Conservation (phyloP, 2,888 invertebrate species). For the Watsonalla cultraria region DNA sequence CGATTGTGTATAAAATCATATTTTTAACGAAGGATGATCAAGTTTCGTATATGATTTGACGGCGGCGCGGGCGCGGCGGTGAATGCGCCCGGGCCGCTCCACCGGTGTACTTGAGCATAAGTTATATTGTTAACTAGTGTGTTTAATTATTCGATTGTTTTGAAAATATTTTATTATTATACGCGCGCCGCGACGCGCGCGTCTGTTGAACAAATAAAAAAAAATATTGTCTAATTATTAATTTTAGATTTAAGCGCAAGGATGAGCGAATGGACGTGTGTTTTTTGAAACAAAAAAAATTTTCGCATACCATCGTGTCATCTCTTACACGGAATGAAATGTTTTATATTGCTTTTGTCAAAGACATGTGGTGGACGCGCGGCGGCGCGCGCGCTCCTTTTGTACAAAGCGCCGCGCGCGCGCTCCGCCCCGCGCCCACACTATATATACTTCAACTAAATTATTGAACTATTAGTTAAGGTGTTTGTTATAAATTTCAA, state of each 20-base stretch:
- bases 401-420: conserved; percentile 63
- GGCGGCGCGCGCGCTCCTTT: conserved; percentile 41
- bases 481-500: conserved; percentile 78
- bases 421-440: conserved; percentile 20
- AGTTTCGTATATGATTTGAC: conserved; percentile 52
- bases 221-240: conserved; percentile 78
- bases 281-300: conserved; percentile 69
- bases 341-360: conserved; percentile 75
- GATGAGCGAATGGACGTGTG: conserved; percentile 76
- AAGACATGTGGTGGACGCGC: conserved; percentile 49
- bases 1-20: conserved; percentile 63
- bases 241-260: conserved; percentile 77
- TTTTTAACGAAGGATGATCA: conserved; percentile 50
- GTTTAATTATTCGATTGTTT: conserved; percentile 79
- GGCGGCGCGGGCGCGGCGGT: conserved; percentile 18
- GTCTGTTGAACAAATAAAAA: conserved; percentile 77
- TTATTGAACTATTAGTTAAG: conserved; percentile 77
- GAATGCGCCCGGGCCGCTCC: conserved; percentile 29
- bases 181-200: conserved; percentile 73
- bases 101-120: conserved; percentile 58
- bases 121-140: conserved; percentile 78
- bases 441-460: conserved; percentile 60
- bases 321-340: conserved; percentile 75
- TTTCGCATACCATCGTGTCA: conserved; percentile 75
- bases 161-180: conserved; percentile 78